Evolutionary conservation across 1,140 invertebrate genomes (phyloP).

Genomic region (Acromyrmex echinatior): DNA sequence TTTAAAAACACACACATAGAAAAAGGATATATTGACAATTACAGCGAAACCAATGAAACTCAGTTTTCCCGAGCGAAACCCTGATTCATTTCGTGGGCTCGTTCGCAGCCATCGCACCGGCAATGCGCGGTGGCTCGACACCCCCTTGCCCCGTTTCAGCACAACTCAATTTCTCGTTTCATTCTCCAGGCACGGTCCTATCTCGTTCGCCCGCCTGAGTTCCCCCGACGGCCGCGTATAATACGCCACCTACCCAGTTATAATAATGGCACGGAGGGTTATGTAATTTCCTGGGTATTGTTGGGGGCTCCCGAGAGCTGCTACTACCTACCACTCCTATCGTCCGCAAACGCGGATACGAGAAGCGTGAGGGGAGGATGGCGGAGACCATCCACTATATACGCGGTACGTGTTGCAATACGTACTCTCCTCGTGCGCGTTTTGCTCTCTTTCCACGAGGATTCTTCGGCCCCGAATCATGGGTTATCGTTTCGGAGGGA

Average conservation of each 20-base stretch:
- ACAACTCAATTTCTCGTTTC: constrained; percentile 87
- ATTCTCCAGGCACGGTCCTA: constrained; percentile 85
- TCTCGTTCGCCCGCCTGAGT: constrained; percentile 86
- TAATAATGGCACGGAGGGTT: constrained; percentile 85
- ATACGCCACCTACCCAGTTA: constrained; percentile 85
- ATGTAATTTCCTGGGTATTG: constrained; percentile 88
- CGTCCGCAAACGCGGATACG: constrained; percentile 82
- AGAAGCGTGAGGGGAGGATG: constrained; percentile 44
- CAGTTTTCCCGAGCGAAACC: background rate
- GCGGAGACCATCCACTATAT: constrained; percentile 28
- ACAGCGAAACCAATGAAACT: background rate
- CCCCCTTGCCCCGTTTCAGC: constrained; percentile 77
- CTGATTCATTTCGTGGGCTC: constrained; percentile 58
- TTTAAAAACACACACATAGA: background rate
- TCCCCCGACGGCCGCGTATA: constrained; percentile 85
- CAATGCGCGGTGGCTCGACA: constrained; percentile 51
- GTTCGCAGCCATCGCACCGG: constrained; percentile 71
- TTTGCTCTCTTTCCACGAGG: constrained; percentile 42
- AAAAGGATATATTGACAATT: background rate
- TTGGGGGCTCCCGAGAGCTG: constrained; percentile 75
- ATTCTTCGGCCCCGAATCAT: constrained; percentile 54
- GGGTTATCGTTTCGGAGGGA: constrained; percentile 42
- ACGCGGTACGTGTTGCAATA: constrained; percentile 36
- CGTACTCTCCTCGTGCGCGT: constrained; percentile 28
- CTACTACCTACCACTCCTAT: constrained; percentile 79